Evolutionary conservation across 2,888 invertebrate species (phyloP).

Genomic region (Physocephala rufipes): DNA sequence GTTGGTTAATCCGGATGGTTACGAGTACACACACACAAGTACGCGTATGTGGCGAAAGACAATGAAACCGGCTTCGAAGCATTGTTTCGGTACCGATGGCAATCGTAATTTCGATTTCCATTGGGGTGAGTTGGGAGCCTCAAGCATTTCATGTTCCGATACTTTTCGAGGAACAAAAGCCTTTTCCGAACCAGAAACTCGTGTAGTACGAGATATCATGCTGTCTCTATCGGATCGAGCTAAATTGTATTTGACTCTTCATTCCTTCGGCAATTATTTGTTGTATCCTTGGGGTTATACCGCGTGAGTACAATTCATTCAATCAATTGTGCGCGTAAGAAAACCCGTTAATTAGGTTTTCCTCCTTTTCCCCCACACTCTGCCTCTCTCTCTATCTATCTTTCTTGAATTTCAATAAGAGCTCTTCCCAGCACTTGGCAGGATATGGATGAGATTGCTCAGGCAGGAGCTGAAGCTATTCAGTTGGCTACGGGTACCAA

Average conservation of each 20-base stretch:
- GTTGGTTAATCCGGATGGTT: constrained; percentile 76
- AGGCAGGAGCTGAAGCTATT: constrained; percentile 63
- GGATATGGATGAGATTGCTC: constrained; percentile 62
- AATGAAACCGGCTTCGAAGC: constrained; percentile 65
- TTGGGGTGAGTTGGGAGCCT: constrained; percentile 71
- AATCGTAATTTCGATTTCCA: constrained; percentile 79
- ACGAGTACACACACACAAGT: constrained; percentile 68
- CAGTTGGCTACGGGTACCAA: constrained; percentile 53
- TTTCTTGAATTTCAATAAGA: too few species aligned
- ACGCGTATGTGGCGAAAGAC: constrained; percentile 74
- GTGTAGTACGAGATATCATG: constrained; percentile 70
- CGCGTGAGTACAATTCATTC: constrained; percentile 70
- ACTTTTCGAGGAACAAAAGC: constrained; percentile 71
- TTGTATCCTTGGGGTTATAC: constrained; percentile 74
- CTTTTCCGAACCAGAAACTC: constrained; percentile 76
- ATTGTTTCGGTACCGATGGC: constrained; percentile 77
- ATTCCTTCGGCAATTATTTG: constrained; percentile 77
- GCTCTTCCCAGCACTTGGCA: constrained; percentile 64
- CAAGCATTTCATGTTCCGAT: constrained; percentile 68
- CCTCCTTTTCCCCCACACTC: background rate
- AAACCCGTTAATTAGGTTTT: background rate
- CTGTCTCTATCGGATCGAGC: constrained; percentile 52
- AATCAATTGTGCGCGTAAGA: background rate
- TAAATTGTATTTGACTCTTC: constrained; percentile 76
- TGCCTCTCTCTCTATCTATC: background rate